Evolutionary conservation across 2,113 vertebrate genomes (phyloP), one percentile per base, ranked within the genome.

Genomic region (Emydura subglobosa): DNA sequence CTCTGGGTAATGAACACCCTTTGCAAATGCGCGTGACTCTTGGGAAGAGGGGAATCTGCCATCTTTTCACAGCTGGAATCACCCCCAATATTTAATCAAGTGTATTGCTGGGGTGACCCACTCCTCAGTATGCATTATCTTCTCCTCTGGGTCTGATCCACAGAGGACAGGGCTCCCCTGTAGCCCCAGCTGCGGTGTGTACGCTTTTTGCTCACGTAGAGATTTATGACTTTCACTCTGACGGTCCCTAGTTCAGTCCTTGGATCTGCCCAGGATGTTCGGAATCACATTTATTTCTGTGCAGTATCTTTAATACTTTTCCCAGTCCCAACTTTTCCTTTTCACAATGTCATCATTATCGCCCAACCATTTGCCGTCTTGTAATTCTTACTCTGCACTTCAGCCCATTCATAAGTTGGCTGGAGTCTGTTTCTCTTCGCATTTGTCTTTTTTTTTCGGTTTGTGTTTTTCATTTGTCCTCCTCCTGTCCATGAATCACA

Each of bases 361-460:
- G 88, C 31, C 17, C 51, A 0, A 0, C 49, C 74, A 34, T 59
- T 10, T 1, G 1, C 10, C 12, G 6, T 0, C 39, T 47, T 44
- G 39, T 6, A 47, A 78, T 16, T 42, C 74, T 47, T 29, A 24
- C 34, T 39, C 79, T 34, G 34, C 31, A 21, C 14, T 50, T 81
- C 22, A 21, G 31, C 79, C 51, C 10, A 51, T 51, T 47, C 50
- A 34, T 51, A 34, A 81, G 50, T 4, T 53, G 51, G 29, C 47
- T 53, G 31, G 17, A 34, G 17, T 21, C 42, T 16, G 25, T 55
- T 82, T 93, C 72, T 8, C 25, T 54, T 54, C 78, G 29, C 44
- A 80, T 24, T 57, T 24, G 16, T 86, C 82, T 84, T 54, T 29
- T 82, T 72, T 54, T 68, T 68, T n/a, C 6, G 61, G 4, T 68